Evolutionary conservation across 2,797 vertebrate species (phyloP).

Genomic region (Simalia tracyae): DNA sequence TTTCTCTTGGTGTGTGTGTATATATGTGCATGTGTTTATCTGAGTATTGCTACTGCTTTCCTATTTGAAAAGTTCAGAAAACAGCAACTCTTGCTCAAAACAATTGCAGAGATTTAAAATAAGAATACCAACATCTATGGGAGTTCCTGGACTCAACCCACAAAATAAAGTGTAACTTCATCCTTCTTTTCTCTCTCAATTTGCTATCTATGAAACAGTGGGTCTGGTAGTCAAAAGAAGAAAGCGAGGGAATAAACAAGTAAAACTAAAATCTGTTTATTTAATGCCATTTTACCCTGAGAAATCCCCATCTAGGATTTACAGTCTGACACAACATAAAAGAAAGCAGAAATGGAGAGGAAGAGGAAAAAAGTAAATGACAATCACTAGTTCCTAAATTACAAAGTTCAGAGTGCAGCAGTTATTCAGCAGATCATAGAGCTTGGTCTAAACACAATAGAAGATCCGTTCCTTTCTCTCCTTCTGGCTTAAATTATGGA

Average conservation of each 20-base stretch:
- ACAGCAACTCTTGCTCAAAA: not conserved
- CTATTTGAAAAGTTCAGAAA: slow-evolving; percentile 4
- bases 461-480: not conserved
- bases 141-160: not conserved
- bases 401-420: not conserved
- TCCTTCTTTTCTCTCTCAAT: not conserved
- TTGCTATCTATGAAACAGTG: not conserved
- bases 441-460: not conserved
- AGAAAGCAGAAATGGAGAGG: not conserved
- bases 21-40: no score
- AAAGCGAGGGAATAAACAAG: not conserved
- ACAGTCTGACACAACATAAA: not conserved
- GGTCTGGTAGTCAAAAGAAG: not conserved
- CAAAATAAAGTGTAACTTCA: slow-evolving; percentile 1
- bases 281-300: no score
- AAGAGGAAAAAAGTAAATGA: not conserved
- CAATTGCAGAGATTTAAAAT: slow-evolving; percentile 4
- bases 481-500: not conserved
- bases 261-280: not conserved
- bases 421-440: not conserved
- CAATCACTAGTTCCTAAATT: not conserved
- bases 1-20: no score
- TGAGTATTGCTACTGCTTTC: not conserved
- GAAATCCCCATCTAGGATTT: not conserved
- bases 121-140: not conserved